These are phyloP conservation scores for Sigmodon hispidus DNA, from an alignment of 2,113 vertebrate species.

Conservation along the genomic window DNA sequence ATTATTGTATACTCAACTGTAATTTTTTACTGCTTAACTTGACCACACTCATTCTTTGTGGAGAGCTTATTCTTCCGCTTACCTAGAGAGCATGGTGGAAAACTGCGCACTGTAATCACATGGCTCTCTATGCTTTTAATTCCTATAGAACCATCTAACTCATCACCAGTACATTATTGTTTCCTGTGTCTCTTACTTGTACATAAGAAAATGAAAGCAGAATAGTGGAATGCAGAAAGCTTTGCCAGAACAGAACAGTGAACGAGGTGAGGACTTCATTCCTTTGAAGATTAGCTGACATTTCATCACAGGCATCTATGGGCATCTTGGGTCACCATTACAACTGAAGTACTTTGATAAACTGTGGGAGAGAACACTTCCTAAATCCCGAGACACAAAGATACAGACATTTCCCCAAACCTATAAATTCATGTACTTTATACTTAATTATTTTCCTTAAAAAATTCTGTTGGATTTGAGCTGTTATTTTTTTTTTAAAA, in stretches of 20 bases:
- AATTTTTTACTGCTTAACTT: not conserved
- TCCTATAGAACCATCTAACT: not conserved
- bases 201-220: not conserved
- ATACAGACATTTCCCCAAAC: constrained; percentile 32
- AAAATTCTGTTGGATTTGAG: not conserved
- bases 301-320: not conserved
- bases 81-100: not conserved
- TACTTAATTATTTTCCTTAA: constrained; percentile 41
- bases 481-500: constrained; percentile 6
- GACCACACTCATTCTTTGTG: not conserved
- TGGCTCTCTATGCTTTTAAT: constrained; percentile 26
- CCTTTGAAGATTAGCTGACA: not conserved
- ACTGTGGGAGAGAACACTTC: not conserved
- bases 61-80: not conserved
- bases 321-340: not conserved
- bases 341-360: not conserved
- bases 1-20: not conserved
- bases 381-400: not conserved
- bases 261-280: not conserved
- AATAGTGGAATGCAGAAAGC: not conserved
- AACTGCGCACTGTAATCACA: constrained; percentile 41
- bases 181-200: constrained; percentile 22
- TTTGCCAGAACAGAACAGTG: not conserved
- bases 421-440: not conserved
- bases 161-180: not conserved